Percentiles rank a stretch among this genome's conserved stretches.
Evolutionary conservation across 2,113 vertebrate genomes (phyloP).

Genomic region (Gyps fulvus): DNA sequence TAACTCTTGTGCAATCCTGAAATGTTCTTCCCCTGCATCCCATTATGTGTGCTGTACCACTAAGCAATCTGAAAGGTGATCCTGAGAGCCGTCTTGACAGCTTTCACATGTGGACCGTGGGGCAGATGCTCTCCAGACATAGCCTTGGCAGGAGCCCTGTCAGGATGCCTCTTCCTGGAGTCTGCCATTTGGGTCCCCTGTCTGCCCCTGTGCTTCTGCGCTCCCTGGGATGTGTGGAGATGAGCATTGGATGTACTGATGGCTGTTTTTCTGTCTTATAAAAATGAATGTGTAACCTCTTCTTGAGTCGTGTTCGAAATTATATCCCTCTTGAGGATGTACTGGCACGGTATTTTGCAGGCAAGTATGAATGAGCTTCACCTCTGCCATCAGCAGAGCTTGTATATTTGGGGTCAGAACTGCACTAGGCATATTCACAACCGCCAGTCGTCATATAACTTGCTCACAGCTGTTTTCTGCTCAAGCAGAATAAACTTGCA

Average conservation of each 20-base stretch:
- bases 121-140: background rate
- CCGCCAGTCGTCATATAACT: fast-evolving
- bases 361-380: background rate
- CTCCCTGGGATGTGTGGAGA: background rate
- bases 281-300: background rate
- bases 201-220: background rate
- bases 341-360: background rate
- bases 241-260: background rate
- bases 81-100: background rate
- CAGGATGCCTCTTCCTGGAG: background rate
- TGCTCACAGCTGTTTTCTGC: background rate
- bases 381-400: background rate
- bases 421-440: background rate
- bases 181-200: background rate
- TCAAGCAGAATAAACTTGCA: background rate
- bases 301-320: background rate
- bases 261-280: background rate
- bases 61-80: background rate
- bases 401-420: background rate
- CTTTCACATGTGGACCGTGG: background rate
- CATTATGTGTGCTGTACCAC: background rate
- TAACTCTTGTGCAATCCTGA: background rate
- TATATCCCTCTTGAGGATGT: fast-evolving
- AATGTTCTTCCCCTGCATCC: background rate
- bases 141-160: background rate